Percentiles rank a stretch among this genome's conserved stretches.
phyloP scores from a whole-genome alignment of 92 coral and sea anemone species.

The Phenganax subtilis region DNA sequence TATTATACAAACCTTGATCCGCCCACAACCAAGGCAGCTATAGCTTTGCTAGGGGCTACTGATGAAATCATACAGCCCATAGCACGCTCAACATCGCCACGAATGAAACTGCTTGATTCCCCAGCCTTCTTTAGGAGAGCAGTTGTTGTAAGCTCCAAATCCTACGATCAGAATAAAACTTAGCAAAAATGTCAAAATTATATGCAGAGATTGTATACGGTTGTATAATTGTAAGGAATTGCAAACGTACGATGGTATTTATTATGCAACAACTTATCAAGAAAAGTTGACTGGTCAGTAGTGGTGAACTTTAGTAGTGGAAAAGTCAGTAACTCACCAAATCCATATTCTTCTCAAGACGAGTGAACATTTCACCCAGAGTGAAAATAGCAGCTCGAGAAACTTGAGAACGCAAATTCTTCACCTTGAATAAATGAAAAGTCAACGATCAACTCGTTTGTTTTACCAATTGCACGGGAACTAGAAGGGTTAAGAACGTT shows the following conservation, averaged over 20 bases:
- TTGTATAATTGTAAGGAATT: no score
- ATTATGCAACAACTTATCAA: no score
- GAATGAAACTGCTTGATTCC: constrained; percentile 84
- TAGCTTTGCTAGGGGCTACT: constrained; percentile 66
- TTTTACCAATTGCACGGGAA: no score
- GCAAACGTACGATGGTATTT: no score
- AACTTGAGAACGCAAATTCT: constrained; percentile 94
- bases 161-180: constrained; percentile 43
- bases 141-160: constrained; percentile 73
- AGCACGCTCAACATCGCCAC: constrained; percentile 86
- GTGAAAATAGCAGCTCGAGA: constrained; percentile 84
- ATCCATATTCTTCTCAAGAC: constrained; percentile 84
- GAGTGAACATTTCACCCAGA: constrained; percentile 81
- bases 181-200: no score
- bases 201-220: no score
- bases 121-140: constrained; percentile 72
- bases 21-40: constrained; percentile 64
- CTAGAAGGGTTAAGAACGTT: not conserved
- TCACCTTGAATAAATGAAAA: constrained; percentile 53
- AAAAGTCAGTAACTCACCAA: constrained; percentile 53
- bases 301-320: no score
- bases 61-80: constrained; percentile 67
- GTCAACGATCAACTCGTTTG: no score
- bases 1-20: constrained; percentile 71
- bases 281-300: no score